Evolutionary conservation across 2,113 vertebrate genomes (phyloP).

Genomic region (Toxotes jaculatrix): DNA sequence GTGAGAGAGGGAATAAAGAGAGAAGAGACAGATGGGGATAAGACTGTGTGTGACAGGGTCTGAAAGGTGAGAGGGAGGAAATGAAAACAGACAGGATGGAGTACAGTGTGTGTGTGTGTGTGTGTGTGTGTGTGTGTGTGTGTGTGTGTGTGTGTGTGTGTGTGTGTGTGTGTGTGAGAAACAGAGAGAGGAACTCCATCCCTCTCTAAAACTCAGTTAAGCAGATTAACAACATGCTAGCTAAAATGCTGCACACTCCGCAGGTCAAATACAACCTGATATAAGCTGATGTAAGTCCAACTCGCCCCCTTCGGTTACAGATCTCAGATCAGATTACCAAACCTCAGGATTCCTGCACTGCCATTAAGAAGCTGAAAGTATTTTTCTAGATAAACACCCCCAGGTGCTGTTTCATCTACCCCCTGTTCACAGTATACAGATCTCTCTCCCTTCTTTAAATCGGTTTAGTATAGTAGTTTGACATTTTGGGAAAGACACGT

Average conservation of each 20-base stretch:
- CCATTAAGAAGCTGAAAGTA: conserved; percentile 13
- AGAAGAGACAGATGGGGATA: conserved; percentile 73
- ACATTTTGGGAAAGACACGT: no score
- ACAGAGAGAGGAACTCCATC: conserved; percentile 59
- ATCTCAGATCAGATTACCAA: conserved; percentile 68
- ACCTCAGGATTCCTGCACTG: conserved; percentile 12
- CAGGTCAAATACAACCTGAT: conserved; percentile 69
- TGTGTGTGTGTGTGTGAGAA: conserved; percentile 14
- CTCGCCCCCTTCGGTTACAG: conserved; percentile 16
- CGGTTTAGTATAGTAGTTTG: no score
- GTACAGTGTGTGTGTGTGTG: conserved; percentile 16
- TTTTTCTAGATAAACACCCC: conserved; percentile 45
- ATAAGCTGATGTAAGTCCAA: conserved; percentile 37
- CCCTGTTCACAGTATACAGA: no score
- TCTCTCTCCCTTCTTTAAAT: no score
- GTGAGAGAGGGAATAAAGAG: conserved; percentile 23
- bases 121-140: background rate
- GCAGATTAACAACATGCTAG: conserved; percentile 76
- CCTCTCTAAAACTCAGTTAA: conserved; percentile 72
- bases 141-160: conserved; percentile 17
- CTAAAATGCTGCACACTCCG: conserved; percentile 68
- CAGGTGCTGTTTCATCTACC: background rate
- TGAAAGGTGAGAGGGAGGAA: conserved; percentile 74
- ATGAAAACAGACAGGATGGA: conserved; percentile 64
- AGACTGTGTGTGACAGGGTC: conserved; percentile 56